phyloP scores from a whole-genome alignment of 2,888 invertebrate genomes.

The Cyclophora punctaria region DNA sequence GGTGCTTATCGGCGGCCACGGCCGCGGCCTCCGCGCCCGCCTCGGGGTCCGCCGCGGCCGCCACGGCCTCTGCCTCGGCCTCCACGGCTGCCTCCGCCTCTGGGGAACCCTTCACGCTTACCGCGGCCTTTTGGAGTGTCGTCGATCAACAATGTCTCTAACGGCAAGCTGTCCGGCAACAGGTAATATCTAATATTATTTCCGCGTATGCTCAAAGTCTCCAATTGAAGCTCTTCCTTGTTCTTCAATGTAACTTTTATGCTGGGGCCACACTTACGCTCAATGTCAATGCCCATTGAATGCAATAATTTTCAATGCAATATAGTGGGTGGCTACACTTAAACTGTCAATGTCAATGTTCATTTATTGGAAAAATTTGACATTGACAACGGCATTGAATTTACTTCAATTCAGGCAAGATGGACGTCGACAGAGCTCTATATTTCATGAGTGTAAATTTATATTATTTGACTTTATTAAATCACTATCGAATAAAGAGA shows the following conservation, averaged over 20 bases:
- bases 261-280: no score
- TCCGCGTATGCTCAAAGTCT: conserved; percentile 96
- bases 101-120: conserved; percentile 87
- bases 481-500: no score
- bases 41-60: conserved; percentile 81
- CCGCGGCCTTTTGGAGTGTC: conserved; percentile 97
- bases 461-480: no score
- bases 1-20: conserved; percentile 57
- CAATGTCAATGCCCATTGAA: no score
- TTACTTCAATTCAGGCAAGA: no score
- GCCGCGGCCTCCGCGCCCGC: conserved; percentile 74
- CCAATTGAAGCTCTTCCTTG: conserved; percentile 93
- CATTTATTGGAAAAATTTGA: no score
- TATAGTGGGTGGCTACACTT: no score
- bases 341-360: no score
- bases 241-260: conserved; percentile 98
- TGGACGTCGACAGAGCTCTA: no score
- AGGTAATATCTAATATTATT: conserved; percentile 97
- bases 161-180: conserved; percentile 95
- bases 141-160: conserved; percentile 96
- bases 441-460: no score
- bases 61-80: conserved; percentile 83
- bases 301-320: no score
- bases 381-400: no score
- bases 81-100: conserved; percentile 82